These are phyloP conservation scores for Athalia circularis DNA, from an alignment of 2,888 invertebrate species.

Conservation along the genomic window DNA sequence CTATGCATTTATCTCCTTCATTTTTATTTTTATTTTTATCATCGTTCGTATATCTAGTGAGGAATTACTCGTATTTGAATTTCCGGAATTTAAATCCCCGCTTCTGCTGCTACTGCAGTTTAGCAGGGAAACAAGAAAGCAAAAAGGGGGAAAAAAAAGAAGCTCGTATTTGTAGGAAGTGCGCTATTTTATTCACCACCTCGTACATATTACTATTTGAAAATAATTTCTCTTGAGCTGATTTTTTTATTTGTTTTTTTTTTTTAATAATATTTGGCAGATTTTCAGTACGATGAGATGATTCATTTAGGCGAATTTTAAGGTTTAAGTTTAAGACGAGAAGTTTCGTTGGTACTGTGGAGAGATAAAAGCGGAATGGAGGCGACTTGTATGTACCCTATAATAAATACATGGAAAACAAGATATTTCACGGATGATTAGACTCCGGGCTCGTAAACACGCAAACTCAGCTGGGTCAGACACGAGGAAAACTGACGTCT, in stretches of 20 bases:
- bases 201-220: too few relatives aligned
- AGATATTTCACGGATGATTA: constrained; percentile 41
- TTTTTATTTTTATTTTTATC: too few relatives aligned
- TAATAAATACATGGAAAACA: constrained; percentile 41
- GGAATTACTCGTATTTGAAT: too few relatives aligned
- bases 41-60: too few relatives aligned
- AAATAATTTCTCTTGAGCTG: too few relatives aligned
- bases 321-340: constrained; percentile 5
- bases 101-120: not conserved
- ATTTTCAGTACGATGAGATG: too few relatives aligned
- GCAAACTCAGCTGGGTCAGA: constrained; percentile 23
- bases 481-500: constrained; percentile 24
- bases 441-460: constrained; percentile 18
- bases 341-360: not conserved
- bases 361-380: constrained; percentile 22
- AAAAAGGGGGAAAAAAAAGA: not conserved
- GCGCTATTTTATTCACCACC: not conserved
- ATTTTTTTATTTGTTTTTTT: too few relatives aligned
- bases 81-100: not conserved
- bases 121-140: not conserved
- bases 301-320: too few relatives aligned
- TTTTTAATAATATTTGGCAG: too few relatives aligned
- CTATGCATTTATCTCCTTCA: too few relatives aligned
- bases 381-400: not conserved
- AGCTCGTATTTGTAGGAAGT: not conserved